Percentiles rank a stretch among this genome's conserved stretches.
Evolutionary conservation across 1,140 invertebrate genomes (phyloP).

Genomic region (Drosophila cardini): DNA sequence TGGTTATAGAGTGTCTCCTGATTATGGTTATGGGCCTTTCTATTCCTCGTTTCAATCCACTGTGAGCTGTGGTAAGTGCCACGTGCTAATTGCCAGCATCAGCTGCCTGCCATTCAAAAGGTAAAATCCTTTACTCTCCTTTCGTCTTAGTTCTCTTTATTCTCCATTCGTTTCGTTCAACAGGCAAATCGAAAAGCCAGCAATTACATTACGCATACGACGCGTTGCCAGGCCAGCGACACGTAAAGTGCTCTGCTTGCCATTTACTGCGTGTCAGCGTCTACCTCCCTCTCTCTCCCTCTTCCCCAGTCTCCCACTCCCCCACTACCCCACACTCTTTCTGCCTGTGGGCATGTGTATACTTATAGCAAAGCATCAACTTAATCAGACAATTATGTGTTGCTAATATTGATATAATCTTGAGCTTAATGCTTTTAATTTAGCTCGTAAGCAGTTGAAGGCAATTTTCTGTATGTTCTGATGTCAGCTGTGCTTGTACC

Average conservation of each 20-base stretch:
- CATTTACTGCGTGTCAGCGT: background rate
- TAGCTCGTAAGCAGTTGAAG: constrained; percentile 47
- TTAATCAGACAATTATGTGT: constrained; percentile 78
- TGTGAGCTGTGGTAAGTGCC: constrained; percentile 20
- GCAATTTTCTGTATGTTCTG: constrained; percentile 26
- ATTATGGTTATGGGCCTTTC: background rate
- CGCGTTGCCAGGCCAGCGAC: constrained; percentile 40
- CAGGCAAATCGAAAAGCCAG: constrained; percentile 51
- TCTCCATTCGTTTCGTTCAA: constrained; percentile 6
- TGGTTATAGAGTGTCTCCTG: constrained; percentile 4
- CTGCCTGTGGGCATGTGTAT: background rate
- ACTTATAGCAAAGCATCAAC: constrained; percentile 38
- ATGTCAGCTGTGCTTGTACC: constrained; percentile 6
- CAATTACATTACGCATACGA: constrained; percentile 73
- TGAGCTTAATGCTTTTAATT: constrained; percentile 73
- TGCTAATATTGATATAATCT: constrained; percentile 76
- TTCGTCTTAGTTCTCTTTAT: background rate
- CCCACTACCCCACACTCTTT: too few species aligned
- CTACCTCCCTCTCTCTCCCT: background rate
- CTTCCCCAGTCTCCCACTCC: too few species aligned
- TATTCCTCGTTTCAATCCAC: background rate
- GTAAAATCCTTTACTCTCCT: constrained; percentile 29
- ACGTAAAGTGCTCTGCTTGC: constrained; percentile 20
- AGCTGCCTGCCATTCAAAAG: constrained; percentile 12
- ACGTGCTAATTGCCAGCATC: constrained; percentile 69